A percentile compares a stretch with the other conserved stretches of the same genome.
Conservation (phyloP, 2,888 invertebrate species). For the Clepsis dumicolana region DNA sequence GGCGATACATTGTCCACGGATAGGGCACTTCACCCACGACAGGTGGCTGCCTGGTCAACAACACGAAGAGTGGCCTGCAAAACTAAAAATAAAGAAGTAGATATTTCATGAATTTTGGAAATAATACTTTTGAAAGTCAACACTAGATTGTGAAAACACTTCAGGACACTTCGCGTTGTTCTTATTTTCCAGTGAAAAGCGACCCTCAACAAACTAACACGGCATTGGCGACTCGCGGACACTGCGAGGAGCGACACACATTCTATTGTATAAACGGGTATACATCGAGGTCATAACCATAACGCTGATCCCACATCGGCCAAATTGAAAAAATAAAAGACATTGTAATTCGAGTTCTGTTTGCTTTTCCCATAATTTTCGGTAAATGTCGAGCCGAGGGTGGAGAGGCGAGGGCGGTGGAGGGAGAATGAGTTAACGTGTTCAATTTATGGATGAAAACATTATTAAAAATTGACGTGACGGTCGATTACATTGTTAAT, state of each 20-base stretch:
- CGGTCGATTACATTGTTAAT: neutral
- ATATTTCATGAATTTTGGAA: too few relatives aligned
- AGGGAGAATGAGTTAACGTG: slow-evolving; percentile 46
- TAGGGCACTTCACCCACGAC: too few relatives aligned
- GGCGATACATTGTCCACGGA: too few relatives aligned
- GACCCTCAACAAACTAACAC: neutral
- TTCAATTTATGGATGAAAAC: slow-evolving; percentile 26
- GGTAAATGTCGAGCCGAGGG: slow-evolving; percentile 66
- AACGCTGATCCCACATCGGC: slow-evolving; percentile 59
- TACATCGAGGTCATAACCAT: slow-evolving; percentile 32
- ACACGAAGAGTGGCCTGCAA: too few relatives aligned
- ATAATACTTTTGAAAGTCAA: neutral
- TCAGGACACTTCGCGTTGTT: neutral
- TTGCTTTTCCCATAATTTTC: slow-evolving; percentile 83
- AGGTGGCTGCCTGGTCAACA: too few relatives aligned
- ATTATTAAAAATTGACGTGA: slow-evolving; percentile 22
- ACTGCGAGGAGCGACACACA: neutral
- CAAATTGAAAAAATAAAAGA: slow-evolving; percentile 66
- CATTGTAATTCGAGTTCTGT: slow-evolving; percentile 78
- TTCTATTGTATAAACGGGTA: slow-evolving; percentile 17
- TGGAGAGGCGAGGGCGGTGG: slow-evolving; percentile 50
- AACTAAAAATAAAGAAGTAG: too few relatives aligned
- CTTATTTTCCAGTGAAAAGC: slow-evolving; percentile 9
- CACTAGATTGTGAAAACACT: neutral
- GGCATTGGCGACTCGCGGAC: slow-evolving; percentile 1